Percentiles rank a stretch among this genome's conserved stretches.
Conservation (phyloP, 1,140 invertebrate species). For the Mya arenaria region DNA sequence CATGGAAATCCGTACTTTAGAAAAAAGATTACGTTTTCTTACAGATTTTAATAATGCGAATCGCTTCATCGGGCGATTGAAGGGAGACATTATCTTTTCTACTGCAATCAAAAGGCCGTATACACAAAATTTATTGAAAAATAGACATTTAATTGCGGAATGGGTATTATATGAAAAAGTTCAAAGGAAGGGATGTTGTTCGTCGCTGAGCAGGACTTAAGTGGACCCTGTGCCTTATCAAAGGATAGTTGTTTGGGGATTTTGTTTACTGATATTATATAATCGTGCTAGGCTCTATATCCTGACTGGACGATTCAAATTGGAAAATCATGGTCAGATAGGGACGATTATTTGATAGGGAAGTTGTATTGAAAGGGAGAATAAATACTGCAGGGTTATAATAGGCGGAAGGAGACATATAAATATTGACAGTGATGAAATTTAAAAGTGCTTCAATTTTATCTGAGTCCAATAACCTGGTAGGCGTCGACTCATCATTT, state of each 20-base stretch:
- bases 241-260: neutral
- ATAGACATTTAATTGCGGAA: constrained; percentile 52
- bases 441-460: too few species aligned
- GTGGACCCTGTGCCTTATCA: constrained; percentile 45
- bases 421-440: too few species aligned
- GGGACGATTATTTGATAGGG: too few species aligned
- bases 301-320: neutral
- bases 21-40: constrained; percentile 55
- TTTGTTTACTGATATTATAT: neutral
- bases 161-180: constrained; percentile 10
- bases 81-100: constrained; percentile 36
- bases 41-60: constrained; percentile 54
- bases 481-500: too few species aligned
- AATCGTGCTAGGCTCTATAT: neutral
- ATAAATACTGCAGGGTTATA: too few species aligned
- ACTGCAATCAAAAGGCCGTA: constrained; percentile 42
- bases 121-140: constrained; percentile 55
- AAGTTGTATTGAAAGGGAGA: too few species aligned
- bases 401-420: too few species aligned
- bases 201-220: constrained; percentile 28
- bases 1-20: constrained; percentile 41
- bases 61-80: constrained; percentile 35
- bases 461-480: too few species aligned
- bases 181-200: constrained; percentile 42
- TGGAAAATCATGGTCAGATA: neutral